A percentile compares a stretch with the other conserved stretches of the same genome.
Evolutionary conservation across 2,888 invertebrate species (phyloP).

Genomic region (Leptinotarsa rubiginosa): DNA sequence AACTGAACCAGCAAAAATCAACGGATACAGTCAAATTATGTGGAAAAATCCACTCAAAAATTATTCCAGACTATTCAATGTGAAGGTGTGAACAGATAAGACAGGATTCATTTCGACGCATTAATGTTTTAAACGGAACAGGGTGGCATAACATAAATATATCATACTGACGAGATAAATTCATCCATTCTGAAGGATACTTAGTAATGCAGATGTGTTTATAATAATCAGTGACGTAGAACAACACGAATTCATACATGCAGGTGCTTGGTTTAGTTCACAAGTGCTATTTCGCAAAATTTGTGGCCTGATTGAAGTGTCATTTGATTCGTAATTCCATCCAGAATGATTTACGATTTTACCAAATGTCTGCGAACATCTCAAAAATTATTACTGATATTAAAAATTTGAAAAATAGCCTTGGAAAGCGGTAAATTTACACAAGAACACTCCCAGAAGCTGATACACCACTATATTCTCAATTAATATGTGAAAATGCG

Average conservation of each 20-base stretch:
- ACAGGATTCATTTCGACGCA: background rate
- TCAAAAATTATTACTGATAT: too few relatives aligned
- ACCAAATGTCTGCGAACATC: too few relatives aligned
- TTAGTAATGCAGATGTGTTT: background rate
- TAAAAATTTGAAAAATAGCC: too few relatives aligned
- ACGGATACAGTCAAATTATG: background rate
- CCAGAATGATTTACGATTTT: too few relatives aligned
- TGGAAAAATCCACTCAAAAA: background rate
- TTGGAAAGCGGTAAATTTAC: too few relatives aligned
- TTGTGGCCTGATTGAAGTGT: too few relatives aligned
- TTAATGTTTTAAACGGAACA: background rate
- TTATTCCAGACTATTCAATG: background rate
- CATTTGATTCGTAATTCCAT: too few relatives aligned
- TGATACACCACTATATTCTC: too few relatives aligned
- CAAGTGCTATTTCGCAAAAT: too few relatives aligned
- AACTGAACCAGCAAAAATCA: background rate
- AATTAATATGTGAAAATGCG: too few relatives aligned
- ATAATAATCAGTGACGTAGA: background rate
- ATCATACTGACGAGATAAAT: background rate
- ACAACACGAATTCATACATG: background rate
- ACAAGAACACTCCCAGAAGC: too few relatives aligned
- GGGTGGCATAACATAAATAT: constrained; percentile 3
- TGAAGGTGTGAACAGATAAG: background rate
- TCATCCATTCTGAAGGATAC: background rate
- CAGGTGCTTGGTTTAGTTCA: too few relatives aligned